Evolutionary conservation across 1,140 invertebrate species (phyloP).

Genomic region (Leptinotarsa undecemlineata): DNA sequence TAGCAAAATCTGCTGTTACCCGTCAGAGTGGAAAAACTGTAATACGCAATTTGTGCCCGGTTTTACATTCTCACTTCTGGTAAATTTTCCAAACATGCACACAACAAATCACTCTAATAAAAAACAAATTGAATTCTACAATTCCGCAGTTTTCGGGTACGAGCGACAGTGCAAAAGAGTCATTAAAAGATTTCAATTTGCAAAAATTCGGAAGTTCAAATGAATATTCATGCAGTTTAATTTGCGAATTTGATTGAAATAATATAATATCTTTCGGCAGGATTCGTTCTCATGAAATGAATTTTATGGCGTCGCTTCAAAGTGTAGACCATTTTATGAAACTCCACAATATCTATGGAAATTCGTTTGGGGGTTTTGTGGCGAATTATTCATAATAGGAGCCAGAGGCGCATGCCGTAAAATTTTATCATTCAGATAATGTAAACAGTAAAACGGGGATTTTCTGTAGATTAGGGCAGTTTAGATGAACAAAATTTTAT

Average conservation of each 20-base stretch:
- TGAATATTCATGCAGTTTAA: slow-evolving; percentile 15
- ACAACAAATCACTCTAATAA: slow-evolving; percentile 32
- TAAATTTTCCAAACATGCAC: slow-evolving; percentile 25
- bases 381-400: slow-evolving; percentile 2
- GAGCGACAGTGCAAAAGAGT: slow-evolving; percentile 8
- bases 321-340: neutral
- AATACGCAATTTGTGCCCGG: neutral
- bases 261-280: neutral
- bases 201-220: slow-evolving; percentile 5
- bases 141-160: slow-evolving; percentile 12
- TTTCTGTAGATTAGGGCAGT: neutral
- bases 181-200: slow-evolving; percentile 13
- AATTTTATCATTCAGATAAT: slow-evolving; percentile 2
- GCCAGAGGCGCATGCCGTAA: neutral
- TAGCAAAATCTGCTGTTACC: no score
- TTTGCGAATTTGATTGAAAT: slow-evolving; percentile 16
- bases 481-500: neutral
- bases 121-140: slow-evolving; percentile 11
- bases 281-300: slow-evolving; percentile 10
- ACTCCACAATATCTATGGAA: slow-evolving; percentile 8
- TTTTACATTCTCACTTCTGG: neutral
- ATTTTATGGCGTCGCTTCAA: slow-evolving; percentile 8
- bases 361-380: slow-evolving; percentile 1
- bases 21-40: no score
- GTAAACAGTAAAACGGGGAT: neutral